phyloP scores from a whole-genome alignment of 2,113 vertebrate genomes.

The Laticauda colubrina region DNA sequence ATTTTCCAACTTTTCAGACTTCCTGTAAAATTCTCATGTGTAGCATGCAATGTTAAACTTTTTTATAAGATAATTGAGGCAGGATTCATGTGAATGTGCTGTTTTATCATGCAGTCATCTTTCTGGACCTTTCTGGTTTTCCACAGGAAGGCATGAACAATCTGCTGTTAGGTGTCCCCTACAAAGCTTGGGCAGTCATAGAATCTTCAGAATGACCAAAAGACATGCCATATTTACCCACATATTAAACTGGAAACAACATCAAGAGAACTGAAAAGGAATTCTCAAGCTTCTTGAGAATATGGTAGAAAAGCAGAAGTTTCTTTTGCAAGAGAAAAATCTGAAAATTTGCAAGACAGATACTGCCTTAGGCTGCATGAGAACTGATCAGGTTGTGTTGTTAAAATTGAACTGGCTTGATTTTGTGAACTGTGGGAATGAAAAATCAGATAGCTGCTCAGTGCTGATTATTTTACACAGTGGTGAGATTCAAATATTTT shows the following conservation, averaged over 20 bases:
- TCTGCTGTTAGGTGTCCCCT: neutral
- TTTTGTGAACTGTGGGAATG: neutral
- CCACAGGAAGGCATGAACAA: neutral
- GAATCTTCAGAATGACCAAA: neutral
- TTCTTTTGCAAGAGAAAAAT: neutral
- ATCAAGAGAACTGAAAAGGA: neutral
- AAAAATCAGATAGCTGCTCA: neutral
- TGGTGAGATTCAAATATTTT: too few species aligned
- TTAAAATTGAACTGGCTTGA: neutral
- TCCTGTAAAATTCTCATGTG: neutral
- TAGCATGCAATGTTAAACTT: neutral
- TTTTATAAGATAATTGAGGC: neutral
- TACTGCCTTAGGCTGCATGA: neutral
- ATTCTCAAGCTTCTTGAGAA: neutral
- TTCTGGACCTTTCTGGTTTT: neutral
- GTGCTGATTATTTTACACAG: neutral
- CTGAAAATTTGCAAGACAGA: neutral
- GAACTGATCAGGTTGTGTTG: neutral
- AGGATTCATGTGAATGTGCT: neutral
- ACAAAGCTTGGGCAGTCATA: neutral
- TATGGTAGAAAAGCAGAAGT: neutral
- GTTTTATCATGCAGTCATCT: neutral
- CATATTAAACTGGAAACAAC: neutral
- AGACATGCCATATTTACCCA: neutral
- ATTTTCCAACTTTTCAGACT: neutral